These are phyloP conservation scores for Lasius fuliginosus DNA, from an alignment of 2,888 invertebrate species.

Conservation along the genomic window DNA sequence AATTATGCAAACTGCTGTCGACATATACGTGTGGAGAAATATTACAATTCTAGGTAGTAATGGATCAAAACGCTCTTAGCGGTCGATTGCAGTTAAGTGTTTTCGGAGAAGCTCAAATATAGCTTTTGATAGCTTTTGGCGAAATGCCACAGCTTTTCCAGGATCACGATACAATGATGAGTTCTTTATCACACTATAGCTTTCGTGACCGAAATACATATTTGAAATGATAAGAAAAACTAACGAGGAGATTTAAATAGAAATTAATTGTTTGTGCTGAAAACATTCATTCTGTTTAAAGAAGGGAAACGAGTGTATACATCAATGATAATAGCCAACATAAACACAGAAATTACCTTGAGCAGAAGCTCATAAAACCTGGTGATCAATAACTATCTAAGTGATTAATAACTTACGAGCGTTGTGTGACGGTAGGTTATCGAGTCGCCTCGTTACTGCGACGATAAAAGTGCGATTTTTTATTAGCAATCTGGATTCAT, in stretches of 20 bases:
- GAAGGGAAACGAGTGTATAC: background rate
- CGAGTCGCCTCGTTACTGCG: constrained; percentile 9
- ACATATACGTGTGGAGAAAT: background rate
- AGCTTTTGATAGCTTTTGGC: constrained; percentile 50
- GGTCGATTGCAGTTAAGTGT: constrained; percentile 25
- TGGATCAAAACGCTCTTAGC: constrained; percentile 6
- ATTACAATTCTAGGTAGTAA: background rate
- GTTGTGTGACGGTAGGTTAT: constrained; percentile 19
- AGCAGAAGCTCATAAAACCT: constrained; percentile 28
- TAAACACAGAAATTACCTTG: constrained; percentile 32
- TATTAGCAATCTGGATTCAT: background rate
- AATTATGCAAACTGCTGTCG: background rate
- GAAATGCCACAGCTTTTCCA: constrained; percentile 40
- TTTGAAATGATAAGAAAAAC: background rate
- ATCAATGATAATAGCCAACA: background rate
- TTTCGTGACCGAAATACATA: constrained; percentile 22
- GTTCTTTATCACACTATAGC: constrained; percentile 30
- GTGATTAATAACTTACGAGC: constrained; percentile 40
- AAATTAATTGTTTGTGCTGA: constrained; percentile 16
- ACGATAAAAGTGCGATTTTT: constrained; percentile 14
- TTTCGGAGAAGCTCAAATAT: constrained; percentile 48
- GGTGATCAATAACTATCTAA: constrained; percentile 41
- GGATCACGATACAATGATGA: constrained; percentile 18
- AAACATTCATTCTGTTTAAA: constrained; percentile 9
- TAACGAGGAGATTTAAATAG: background rate